Percentiles rank a stretch among this genome's conserved stretches.
phyloP scores from a whole-genome alignment of 2,797 vertebrate species.

The Malacoraja senta region DNA sequence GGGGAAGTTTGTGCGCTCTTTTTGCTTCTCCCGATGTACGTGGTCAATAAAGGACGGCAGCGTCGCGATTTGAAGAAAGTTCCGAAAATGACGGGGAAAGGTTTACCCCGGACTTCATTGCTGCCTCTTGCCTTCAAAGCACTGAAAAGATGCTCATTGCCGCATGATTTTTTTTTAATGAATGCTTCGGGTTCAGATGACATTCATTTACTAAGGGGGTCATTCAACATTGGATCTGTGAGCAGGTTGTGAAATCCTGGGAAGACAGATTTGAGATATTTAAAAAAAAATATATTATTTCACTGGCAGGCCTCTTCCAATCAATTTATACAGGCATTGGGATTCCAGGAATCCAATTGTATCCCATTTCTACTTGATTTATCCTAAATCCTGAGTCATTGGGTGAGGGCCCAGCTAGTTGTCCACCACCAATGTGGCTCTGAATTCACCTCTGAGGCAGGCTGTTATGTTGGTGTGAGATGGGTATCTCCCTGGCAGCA shows the following conservation, averaged over 20 bases:
- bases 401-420: neutral
- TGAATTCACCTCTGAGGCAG: neutral
- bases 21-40: neutral
- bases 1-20: neutral
- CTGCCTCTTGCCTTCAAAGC: conserved; percentile 20
- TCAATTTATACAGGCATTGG: neutral
- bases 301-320: neutral
- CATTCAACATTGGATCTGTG: conserved; percentile 10
- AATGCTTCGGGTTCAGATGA: conserved; percentile 23
- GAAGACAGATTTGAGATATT: neutral
- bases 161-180: conserved; percentile 16
- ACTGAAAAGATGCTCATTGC: neutral
- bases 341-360: neutral
- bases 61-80: neutral
- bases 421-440: neutral
- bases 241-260: neutral
- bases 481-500: neutral
- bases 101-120: conserved; percentile 29
- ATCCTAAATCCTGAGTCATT: neutral
- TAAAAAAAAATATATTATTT: too few relatives aligned
- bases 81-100: conserved; percentile 3
- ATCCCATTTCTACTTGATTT: neutral
- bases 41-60: neutral
- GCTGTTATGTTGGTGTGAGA: neutral
- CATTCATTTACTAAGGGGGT: conserved; percentile 29